Conservation (phyloP, 1,140 invertebrate species). For the Orchestia grillus region DNA sequence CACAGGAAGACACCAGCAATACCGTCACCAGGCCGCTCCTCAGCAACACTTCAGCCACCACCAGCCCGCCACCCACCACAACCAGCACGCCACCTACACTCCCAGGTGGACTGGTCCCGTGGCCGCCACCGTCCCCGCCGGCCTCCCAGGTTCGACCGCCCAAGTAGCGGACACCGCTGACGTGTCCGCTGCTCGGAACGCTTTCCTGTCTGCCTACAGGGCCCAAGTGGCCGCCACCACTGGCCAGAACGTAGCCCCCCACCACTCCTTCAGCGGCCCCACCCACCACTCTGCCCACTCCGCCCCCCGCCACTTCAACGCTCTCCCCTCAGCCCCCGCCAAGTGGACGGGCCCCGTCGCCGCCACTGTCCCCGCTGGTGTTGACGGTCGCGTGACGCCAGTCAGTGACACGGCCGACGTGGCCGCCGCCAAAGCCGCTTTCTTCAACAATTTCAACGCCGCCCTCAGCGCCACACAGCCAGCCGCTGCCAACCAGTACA, state of each 20-base stretch:
- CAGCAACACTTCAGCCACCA: background rate
- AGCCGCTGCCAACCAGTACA: background rate
- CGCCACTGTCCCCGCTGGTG: conserved; percentile 65
- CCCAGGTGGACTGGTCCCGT: conserved; percentile 64
- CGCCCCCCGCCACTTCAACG: conserved; percentile 51
- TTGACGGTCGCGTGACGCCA: conserved; percentile 58
- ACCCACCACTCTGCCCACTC: conserved; percentile 57
- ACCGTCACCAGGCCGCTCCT: background rate
- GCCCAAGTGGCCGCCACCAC: conserved; percentile 57
- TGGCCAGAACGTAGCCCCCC: conserved; percentile 30
- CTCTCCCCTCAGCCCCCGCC: background rate
- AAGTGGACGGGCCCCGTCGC: conserved; percentile 66
- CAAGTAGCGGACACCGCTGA: conserved; percentile 62
- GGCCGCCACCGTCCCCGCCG: conserved; percentile 62
- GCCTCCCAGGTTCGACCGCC: conserved; percentile 60
- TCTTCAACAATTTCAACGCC: conserved; percentile 59
- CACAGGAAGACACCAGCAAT: background rate
- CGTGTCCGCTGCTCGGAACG: conserved; percentile 57
- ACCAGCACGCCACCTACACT: background rate
- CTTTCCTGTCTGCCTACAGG: conserved; percentile 60
- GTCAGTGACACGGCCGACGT: conserved; percentile 63
- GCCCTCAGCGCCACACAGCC: conserved; percentile 45
- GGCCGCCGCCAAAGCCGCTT: conserved; percentile 60
- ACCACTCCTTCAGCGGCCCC: conserved; percentile 57
- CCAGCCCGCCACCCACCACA: background rate